phyloP scores from a whole-genome alignment of 2,113 vertebrate species.

The Cyanoramphus novaezelandiae region DNA sequence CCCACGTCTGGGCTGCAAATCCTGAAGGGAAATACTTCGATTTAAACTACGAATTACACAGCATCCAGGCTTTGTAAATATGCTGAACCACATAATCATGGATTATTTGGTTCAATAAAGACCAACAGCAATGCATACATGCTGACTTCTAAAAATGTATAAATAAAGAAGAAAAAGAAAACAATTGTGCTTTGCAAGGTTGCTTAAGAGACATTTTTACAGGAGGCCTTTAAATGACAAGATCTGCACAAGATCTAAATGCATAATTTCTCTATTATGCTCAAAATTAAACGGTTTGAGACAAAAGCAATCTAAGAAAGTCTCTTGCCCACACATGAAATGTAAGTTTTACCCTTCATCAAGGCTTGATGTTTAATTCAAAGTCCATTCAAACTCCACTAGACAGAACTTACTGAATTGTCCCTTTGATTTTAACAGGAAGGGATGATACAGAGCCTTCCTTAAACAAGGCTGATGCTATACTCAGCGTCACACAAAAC shows the following conservation, averaged over 20 bases:
- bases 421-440: slow-evolving; percentile 23
- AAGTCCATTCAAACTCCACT: background rate
- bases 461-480: slow-evolving; percentile 45
- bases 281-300: background rate
- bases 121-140: background rate
- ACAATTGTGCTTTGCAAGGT: background rate
- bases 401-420: background rate
- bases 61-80: background rate
- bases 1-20: background rate
- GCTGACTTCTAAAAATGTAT: background rate
- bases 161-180: background rate
- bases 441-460: background rate
- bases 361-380: background rate
- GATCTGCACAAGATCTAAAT: background rate
- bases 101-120: background rate
- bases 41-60: background rate
- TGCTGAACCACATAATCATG: background rate
- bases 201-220: background rate
- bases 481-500: slow-evolving; percentile 17
- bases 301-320: background rate
- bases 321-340: background rate
- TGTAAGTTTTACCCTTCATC: background rate
- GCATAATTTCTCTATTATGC: background rate
- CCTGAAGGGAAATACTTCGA: background rate
- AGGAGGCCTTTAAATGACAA: background rate